Evolutionary conservation across 1,140 invertebrate species (phyloP), one percentile per base, ranked within the genome.

Genomic region (Drosophila ananassae): DNA sequence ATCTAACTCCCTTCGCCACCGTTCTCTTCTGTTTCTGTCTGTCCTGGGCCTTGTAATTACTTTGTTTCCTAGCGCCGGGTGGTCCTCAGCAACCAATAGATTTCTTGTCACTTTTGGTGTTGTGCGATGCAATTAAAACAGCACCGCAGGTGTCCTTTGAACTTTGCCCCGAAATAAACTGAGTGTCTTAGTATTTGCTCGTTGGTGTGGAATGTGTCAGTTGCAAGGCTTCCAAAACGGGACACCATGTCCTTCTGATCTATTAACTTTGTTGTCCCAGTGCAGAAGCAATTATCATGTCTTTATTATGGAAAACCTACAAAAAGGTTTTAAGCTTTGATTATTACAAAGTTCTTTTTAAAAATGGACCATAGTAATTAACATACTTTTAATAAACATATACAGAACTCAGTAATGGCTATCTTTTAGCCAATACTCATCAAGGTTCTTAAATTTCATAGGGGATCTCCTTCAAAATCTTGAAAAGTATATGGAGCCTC

Each of bases 141-240:
- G 61, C 90, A 48, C 90, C 74, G 77, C 90, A 91, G 90, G 90
- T 91, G 90, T 75, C 57, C 90, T 91, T 90, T 91, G 90, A 91
- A 90, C 90, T 89, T 56, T 84, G 76, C 25, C 47, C 52, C 63
- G 59, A 67, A 62, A 69, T 80, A 81, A 78, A 89, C 77, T 57
- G 39, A 41, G 64, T 89, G 51, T 57, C 63, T 56, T 51, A 32
- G 25, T 24, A 7, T n/a, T 21, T 32, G 41, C 24, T 32, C 21
- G 32, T 68, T 56, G 58, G 68, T 46, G 59, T 47, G 72, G 82
- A 77, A 77, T 71, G 74, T 84, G 81, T 91, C 90, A 91, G 83
- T 91, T 91, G 83, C 90, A 90, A 78, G 90, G 87, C 75, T 91
- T 91, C 90, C 89, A 34, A 72, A 81, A 89, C 52, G 67, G 89